These are phyloP conservation scores for Acanthornis magna DNA, from an alignment of 2,797 vertebrate genomes.

Conservation along the genomic window DNA sequence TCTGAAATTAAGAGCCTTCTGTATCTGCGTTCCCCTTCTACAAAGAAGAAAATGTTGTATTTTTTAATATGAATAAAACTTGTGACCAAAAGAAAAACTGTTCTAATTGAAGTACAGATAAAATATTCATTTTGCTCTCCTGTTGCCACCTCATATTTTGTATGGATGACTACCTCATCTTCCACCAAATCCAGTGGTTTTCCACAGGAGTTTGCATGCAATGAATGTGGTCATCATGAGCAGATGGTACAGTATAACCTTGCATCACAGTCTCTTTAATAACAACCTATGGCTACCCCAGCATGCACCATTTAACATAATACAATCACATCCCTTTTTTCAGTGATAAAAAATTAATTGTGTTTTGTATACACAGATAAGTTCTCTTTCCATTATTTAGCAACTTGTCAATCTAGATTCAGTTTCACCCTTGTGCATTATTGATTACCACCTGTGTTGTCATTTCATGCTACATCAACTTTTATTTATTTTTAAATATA, in stretches of 20 bases:
- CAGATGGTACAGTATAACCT: neutral
- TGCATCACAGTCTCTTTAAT: neutral
- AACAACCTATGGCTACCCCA: neutral
- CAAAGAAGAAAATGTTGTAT: fast-evolving
- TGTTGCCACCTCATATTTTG: neutral
- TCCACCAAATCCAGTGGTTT: neutral
- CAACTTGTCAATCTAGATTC: neutral
- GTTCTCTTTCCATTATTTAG: conserved; percentile 26
- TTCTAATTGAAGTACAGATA: neutral
- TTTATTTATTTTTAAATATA: neutral
- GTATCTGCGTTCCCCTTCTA: neutral
- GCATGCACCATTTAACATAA: neutral
- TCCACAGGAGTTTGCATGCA: neutral
- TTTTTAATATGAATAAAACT: neutral
- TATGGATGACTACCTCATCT: neutral
- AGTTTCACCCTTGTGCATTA: neutral
- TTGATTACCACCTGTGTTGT: neutral
- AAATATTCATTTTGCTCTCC: neutral
- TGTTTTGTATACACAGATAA: neutral
- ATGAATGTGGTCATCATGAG: neutral
- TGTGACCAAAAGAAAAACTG: neutral
- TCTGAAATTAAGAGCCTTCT: neutral
- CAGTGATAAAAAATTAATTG: conserved; percentile 1
- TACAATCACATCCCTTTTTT: neutral
- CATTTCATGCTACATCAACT: neutral